Percentiles rank a stretch among this genome's conserved stretches.
phyloP scores from a whole-genome alignment of 2,888 invertebrate species.

The Netelia inedita region DNA sequence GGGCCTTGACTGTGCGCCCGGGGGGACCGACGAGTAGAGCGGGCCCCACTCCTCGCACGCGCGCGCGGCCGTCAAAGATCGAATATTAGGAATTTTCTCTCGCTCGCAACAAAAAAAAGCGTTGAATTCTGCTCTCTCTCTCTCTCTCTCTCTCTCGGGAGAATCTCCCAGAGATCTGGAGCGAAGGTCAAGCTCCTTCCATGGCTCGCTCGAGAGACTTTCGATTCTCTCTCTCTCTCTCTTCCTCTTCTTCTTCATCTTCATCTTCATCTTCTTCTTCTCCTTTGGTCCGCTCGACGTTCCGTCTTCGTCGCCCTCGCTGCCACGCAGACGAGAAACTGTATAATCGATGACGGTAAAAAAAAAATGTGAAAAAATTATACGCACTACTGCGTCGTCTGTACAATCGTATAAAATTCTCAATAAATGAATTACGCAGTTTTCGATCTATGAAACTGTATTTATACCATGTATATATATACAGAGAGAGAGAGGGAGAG shows the following conservation, averaged over 20 bases:
- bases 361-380: constrained; percentile 17
- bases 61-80: constrained; percentile 63
- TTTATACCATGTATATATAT: not conserved
- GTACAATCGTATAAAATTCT: constrained; percentile 23
- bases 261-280: constrained; percentile 31
- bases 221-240: constrained; percentile 58
- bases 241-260: not conserved
- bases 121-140: not conserved
- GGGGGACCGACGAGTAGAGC: constrained; percentile 62
- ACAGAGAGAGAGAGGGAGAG: not conserved
- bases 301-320: constrained; percentile 41
- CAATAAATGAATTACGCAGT: constrained; percentile 21
- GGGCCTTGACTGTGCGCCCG: constrained; percentile 80
- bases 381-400: not conserved
- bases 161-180: constrained; percentile 56
- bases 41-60: constrained; percentile 25
- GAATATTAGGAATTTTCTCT: constrained; percentile 74
- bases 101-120: constrained; percentile 20
- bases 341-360: constrained; percentile 7
- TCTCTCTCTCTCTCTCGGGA: constrained; percentile 21
- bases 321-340: constrained; percentile 8
- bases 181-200: constrained; percentile 59
- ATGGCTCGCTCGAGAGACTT: constrained; percentile 44
- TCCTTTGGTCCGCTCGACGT: constrained; percentile 50
- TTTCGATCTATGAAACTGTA: constrained; percentile 39